Evolutionary conservation across 2,113 vertebrate genomes (phyloP), one percentile per base, ranked within the genome.

Genomic region (Physeter macrocephalus): DNA sequence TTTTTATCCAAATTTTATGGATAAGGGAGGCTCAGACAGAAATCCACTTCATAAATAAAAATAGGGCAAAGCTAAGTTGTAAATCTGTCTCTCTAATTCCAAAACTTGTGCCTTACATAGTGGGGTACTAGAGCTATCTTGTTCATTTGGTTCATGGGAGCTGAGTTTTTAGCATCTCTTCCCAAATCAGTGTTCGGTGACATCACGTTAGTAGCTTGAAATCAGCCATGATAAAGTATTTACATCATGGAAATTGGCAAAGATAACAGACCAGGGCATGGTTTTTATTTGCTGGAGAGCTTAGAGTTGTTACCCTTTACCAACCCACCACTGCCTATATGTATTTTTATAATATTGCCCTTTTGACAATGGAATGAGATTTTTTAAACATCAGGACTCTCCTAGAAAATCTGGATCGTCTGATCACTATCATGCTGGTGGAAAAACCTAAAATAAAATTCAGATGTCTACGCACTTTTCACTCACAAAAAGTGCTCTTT

Each of bases 331-430:
- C 29, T 43, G 18, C 11, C n/a, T 61, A 31, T 12, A 8, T 57
- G 18, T 75, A 5, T 93, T 80, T 84, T 95, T 59, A 88, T 62
- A 74, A n/a, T 49, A 64, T 43, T 85, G 3, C 54, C 5, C 49
- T 80, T 84, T 75, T 80, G 84, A 72, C 3, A 71, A 4, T 81
- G 18, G 14, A 43, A 92, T 80, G 31, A 43, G 15, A 31, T 7
- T 11, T 90, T 96, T 80, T 87, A 87, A 90, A 81, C 54, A 61
- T 77, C 17, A 39, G 43, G 41, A 81, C 21, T 41, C 34, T 57
- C 23, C 57, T 92, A 62, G 41, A 97, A 97, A 87, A 95, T 88
- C 41, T 88, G 31, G 23, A 80, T 78, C 11, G 41, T 77, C 31
- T 90, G 41, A 72, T 82, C 18, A 52, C 5, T 54, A 0, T 41